phyloP scores from a whole-genome alignment of 2,888 invertebrate genomes.

The Drosophila parthenogenetica region DNA sequence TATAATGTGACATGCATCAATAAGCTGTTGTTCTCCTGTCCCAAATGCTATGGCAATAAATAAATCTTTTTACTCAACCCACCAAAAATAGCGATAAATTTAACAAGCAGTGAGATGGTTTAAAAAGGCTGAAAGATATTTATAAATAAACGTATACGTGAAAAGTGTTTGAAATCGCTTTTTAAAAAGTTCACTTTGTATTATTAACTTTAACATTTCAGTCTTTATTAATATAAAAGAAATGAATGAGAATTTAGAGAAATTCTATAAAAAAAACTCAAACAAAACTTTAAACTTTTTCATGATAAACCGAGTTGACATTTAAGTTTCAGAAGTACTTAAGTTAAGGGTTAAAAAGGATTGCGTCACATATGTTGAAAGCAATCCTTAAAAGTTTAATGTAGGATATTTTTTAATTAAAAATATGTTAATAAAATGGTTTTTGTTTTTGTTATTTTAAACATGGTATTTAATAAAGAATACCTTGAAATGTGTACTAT shows the following conservation, averaged over 20 bases:
- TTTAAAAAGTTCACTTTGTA: not conserved
- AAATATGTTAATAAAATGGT: too few relatives aligned
- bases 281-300: not conserved
- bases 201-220: not conserved
- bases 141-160: not conserved
- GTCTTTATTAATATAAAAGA: not conserved
- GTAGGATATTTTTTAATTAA: too few relatives aligned
- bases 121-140: not conserved
- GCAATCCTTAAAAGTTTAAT: too few relatives aligned
- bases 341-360: too few relatives aligned
- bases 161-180: constrained; percentile 5
- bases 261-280: constrained; percentile 2
- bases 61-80: constrained; percentile 13
- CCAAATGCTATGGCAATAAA: constrained; percentile 35
- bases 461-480: too few relatives aligned
- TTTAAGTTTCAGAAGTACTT: not conserved
- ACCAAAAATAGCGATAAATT: constrained; percentile 4
- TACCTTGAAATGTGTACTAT: too few relatives aligned
- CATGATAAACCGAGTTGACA: not conserved
- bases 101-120: not conserved
- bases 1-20: not conserved
- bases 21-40: constrained; percentile 10
- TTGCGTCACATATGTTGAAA: too few relatives aligned
- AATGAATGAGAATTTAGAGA: not conserved
- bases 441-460: too few relatives aligned